These are phyloP conservation scores for Nematolebias whitei DNA, from an alignment of 2,113 vertebrate species.

Conservation along the genomic window DNA sequence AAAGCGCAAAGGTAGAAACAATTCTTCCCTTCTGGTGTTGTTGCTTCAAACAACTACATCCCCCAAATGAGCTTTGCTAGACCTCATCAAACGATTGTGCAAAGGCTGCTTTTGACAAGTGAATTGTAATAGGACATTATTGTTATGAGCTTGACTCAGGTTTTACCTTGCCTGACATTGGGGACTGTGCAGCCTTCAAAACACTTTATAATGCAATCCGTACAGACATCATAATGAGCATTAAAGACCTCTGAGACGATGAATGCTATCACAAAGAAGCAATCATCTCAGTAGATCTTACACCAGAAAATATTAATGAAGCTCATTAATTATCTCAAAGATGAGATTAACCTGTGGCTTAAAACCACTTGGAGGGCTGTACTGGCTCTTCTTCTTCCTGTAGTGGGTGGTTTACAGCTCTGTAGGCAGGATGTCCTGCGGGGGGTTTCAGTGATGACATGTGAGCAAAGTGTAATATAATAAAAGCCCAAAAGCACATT, in stretches of 20 bases:
- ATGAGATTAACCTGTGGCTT: not conserved
- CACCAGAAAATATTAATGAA: conserved; percentile 1
- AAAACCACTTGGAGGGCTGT: not conserved
- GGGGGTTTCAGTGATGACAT: conserved; percentile 24
- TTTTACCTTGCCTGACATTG: conserved; percentile 1
- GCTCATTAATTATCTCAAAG: conserved; percentile 14
- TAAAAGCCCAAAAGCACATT: conserved; percentile 16
- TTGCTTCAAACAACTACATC: not conserved
- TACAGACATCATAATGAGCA: conserved; percentile 25
- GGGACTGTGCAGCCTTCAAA: conserved; percentile 23
- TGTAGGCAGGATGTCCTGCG: not conserved
- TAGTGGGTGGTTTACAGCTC: not conserved
- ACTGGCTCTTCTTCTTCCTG: not conserved
- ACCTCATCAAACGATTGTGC: conserved; percentile 8
- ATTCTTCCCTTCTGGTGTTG: not conserved
- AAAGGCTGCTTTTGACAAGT: conserved; percentile 16
- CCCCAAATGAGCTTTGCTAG: not conserved
- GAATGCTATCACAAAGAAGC: conserved; percentile 6
- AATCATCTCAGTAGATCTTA: conserved; percentile 8
- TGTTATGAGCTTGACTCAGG: conserved; percentile 24
- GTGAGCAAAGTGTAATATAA: conserved; percentile 36
- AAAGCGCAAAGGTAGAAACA: conserved; percentile 14
- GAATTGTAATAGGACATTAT: conserved; percentile 17
- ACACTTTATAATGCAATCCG: conserved; percentile 22
- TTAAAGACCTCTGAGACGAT: conserved; percentile 29